These are phyloP conservation scores for Lithobates sylvaticus DNA, from an alignment of 2,797 vertebrate species.

Conservation along the genomic window DNA sequence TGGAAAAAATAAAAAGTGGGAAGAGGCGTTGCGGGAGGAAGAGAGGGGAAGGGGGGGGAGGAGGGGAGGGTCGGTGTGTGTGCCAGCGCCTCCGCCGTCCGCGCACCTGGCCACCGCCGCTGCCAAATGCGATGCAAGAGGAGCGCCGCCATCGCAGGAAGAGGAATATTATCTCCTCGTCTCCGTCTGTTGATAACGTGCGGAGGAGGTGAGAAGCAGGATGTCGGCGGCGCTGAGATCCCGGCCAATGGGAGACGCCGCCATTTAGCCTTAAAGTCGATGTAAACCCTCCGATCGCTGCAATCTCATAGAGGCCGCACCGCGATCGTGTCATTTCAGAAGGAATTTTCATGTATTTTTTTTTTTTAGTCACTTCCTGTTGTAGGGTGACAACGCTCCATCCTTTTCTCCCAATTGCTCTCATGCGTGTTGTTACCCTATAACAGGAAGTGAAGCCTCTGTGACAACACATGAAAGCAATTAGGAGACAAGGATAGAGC, in stretches of 20 bases:
- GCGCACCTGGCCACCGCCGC: slow-evolving; percentile 4
- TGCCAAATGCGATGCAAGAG: slow-evolving; percentile 26
- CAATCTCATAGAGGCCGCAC: no score
- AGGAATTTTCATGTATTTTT: no score
- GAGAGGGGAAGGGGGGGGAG: not conserved
- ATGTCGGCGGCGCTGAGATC: not conserved
- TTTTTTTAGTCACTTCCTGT: no score
- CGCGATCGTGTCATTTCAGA: no score
- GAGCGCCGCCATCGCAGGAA: not conserved
- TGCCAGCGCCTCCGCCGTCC: not conserved
- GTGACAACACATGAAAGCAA: no score
- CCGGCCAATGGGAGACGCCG: not conserved
- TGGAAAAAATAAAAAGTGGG: not conserved
- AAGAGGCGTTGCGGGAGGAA: slow-evolving; percentile 1
- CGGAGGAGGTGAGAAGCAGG: slow-evolving; percentile 39
- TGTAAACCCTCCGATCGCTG: no score
- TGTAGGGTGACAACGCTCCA: no score
- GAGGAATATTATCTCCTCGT: slow-evolving; percentile 15
- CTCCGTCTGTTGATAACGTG: slow-evolving; percentile 1
- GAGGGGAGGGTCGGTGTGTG: not conserved
- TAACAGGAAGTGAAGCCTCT: no score
- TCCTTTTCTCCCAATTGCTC: no score
- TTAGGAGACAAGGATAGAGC: no score
- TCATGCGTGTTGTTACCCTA: no score
- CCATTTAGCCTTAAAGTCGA: not conserved